Conservation (phyloP, 1,140 invertebrate species). For the Papilio polytes region DNA sequence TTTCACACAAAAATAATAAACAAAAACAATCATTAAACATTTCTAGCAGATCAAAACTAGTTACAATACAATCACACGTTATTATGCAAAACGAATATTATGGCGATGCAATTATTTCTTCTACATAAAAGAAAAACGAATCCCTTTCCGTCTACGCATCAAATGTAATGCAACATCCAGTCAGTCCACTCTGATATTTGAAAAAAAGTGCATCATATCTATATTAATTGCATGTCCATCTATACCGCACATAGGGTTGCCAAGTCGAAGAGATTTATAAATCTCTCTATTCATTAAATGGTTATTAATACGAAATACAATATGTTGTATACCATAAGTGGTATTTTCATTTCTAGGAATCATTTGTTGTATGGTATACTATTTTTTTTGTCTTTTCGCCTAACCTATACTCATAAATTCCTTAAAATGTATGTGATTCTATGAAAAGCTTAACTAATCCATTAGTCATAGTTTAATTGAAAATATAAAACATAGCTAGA, state of each 20-base stretch:
- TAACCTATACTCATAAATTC: too few relatives aligned
- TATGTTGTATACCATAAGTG: too few relatives aligned
- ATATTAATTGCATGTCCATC: constrained; percentile 37
- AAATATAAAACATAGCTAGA: too few relatives aligned
- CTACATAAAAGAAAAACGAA: constrained; percentile 15
- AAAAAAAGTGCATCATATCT: constrained; percentile 30
- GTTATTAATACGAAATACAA: background rate
- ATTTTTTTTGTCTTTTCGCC: too few relatives aligned
- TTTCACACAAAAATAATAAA: background rate
- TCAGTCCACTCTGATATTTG: background rate
- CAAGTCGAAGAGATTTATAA: background rate
- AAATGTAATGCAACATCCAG: constrained; percentile 28
- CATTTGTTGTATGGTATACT: too few relatives aligned
- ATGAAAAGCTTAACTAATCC: too few relatives aligned
- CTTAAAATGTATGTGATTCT: too few relatives aligned
- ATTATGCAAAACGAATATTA: constrained; percentile 24
- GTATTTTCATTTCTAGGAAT: too few relatives aligned
- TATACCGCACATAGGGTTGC: constrained; percentile 1
- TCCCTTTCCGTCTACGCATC: constrained; percentile 15
- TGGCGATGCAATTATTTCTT: constrained; percentile 9
- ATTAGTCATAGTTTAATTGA: too few relatives aligned
- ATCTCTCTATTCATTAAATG: background rate
- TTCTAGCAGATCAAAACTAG: background rate
- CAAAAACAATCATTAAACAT: background rate
- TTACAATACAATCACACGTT: constrained; percentile 9